Percentiles rank a stretch among this genome's conserved stretches.
These are phyloP conservation scores for Tineola bisselliella DNA, from an alignment of 2,888 invertebrate genomes.

Conservation along the genomic window DNA sequence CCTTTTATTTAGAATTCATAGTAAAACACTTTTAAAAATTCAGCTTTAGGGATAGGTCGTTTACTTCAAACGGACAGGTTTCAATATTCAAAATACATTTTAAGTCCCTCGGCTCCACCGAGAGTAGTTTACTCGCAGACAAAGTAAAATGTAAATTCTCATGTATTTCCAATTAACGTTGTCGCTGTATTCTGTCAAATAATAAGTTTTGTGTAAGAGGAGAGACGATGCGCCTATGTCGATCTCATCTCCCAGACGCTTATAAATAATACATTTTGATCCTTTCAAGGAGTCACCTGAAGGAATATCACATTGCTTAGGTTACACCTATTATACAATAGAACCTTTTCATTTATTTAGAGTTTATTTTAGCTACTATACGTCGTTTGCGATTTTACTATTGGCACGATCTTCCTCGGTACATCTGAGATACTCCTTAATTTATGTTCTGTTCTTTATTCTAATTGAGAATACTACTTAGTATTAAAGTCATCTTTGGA, in stretches of 20 bases:
- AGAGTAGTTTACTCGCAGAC: conserved; percentile 30
- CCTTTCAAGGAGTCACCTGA: conserved; percentile 26
- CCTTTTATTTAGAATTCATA: not conserved
- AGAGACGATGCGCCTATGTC: conserved; percentile 19
- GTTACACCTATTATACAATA: not conserved
- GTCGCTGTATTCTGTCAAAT: conserved; percentile 22
- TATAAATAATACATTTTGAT: conserved; percentile 49
- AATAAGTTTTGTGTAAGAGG: conserved; percentile 22
- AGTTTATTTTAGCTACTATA: too few species aligned
- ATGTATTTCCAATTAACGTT: conserved; percentile 60
- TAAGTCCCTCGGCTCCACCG: not conserved
- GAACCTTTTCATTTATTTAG: not conserved
- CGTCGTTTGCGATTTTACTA: too few species aligned
- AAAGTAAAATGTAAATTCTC: conserved; percentile 63
- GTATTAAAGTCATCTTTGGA: too few species aligned
- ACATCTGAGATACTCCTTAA: too few species aligned
- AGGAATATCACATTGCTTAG: conserved; percentile 15
- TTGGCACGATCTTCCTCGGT: too few species aligned
- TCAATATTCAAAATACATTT: conserved; percentile 4
- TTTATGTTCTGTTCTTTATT: too few species aligned
- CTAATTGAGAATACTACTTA: too few species aligned
- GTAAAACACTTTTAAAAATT: not conserved
- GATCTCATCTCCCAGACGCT: conserved; percentile 17
- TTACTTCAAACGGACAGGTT: conserved; percentile 2
- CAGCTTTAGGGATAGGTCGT: not conserved